Evolutionary conservation across 1,140 invertebrate species (phyloP).

Genomic region (Delia radicum): DNA sequence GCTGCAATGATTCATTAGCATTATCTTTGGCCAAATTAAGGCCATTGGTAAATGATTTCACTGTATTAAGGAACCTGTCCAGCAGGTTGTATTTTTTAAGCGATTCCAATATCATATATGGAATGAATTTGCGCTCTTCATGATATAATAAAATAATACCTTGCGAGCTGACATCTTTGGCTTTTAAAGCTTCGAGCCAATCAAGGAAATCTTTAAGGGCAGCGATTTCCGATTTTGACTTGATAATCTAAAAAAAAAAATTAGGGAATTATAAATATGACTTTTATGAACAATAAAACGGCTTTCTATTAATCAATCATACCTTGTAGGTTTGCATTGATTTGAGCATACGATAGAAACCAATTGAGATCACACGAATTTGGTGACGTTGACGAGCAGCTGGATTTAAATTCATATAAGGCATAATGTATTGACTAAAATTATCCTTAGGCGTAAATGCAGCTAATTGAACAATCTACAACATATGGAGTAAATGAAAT

Average conservation of each 20-base stretch:
- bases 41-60: slow-evolving; percentile 77
- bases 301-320: slow-evolving; percentile 30
- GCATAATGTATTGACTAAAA: slow-evolving; percentile 84
- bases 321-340: slow-evolving; percentile 76
- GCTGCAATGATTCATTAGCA: slow-evolving; percentile 62
- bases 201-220: slow-evolving; percentile 74
- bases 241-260: slow-evolving; percentile 62
- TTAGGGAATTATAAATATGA: background rate
- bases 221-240: slow-evolving; percentile 81
- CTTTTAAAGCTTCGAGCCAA: slow-evolving; percentile 69
- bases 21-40: slow-evolving; percentile 69
- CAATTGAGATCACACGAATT: slow-evolving; percentile 74
- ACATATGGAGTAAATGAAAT: slow-evolving; percentile 34
- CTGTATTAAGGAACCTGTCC: slow-evolving; percentile 70
- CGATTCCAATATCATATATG: slow-evolving; percentile 75
- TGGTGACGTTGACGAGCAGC: slow-evolving; percentile 71
- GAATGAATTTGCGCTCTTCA: slow-evolving; percentile 71
- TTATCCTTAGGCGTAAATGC: slow-evolving; percentile 65
- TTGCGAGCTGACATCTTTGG: slow-evolving; percentile 62
- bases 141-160: slow-evolving; percentile 77
- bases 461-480: slow-evolving; percentile 68
- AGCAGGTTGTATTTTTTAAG: slow-evolving; percentile 72
- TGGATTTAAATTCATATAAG: slow-evolving; percentile 73
- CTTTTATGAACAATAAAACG: background rate
- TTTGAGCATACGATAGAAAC: slow-evolving; percentile 76